Base-by-base conservation (phyloP, 2,113 vertebrate genomes). In the Enhydra lutris region DNA sequence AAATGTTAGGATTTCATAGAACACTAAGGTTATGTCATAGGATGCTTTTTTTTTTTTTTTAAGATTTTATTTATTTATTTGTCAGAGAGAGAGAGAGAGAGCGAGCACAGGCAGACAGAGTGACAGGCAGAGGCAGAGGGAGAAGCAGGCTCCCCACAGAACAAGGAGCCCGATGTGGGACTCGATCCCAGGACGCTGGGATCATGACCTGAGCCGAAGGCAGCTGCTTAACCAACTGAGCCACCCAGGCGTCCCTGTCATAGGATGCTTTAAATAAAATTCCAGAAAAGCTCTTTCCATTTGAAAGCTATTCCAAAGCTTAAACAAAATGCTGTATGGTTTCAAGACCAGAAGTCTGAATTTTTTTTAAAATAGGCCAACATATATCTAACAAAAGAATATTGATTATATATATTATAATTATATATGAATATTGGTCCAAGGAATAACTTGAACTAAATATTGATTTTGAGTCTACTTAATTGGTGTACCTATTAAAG, bases 401-500 rank as follows among this genome's bases (percentile, higher is more conserved):
- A 61, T 61, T 61, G 24, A 12, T 61, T 61, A 61, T 61, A 61
- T 61, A 61, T 57, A 65, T 57, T 57, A 57, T 57, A 23, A 57
- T n/a, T 79, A 71, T 21, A 57, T 91, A 12, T 84, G 34, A 95
- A 67, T 89, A 81, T 81, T 96, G 47, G 39, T 74, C 55, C 76
- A 93, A 78, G 18, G 59, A 57, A 57, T 91, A 94, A 71, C 10
- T 67, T 94, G 42, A 95, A 67, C 5, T 83, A 63, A 96, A 90
- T 86, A 90, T 78, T 95, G 18, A 90, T 92, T 92, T 95, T 31
- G 89, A 39, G 23, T 88, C 47, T 20, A 74, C 83, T 89, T 88
- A 90, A 95, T 81, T 82, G 15, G 31, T 82, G 18, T 31, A 42
- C 21, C 9, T 86, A 26, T 85, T 76, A 34, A 95, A 84, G 9